These are phyloP conservation scores for Deladenus siricidicola DNA, from an alignment of 2,888 invertebrate species.

Conservation along the genomic window DNA sequence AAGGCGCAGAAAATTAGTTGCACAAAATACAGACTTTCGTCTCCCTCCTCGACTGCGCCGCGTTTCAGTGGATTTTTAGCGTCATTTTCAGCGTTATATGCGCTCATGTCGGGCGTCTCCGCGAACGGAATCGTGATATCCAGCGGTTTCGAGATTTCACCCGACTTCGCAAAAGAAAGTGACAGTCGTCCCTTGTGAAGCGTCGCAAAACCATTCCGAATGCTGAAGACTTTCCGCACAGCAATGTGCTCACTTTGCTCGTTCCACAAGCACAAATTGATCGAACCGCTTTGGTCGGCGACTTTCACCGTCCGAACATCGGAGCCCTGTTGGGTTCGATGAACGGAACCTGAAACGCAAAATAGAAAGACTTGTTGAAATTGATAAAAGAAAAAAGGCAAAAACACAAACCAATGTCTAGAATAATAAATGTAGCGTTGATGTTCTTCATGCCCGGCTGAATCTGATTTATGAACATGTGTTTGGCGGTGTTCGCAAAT, in stretches of 20 bases:
- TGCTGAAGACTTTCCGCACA: conserved; percentile 56
- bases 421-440: conserved; percentile 80
- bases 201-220: conserved; percentile 60
- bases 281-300: conserved; percentile 78
- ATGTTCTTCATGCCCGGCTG: conserved; percentile 84
- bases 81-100: conserved; percentile 65
- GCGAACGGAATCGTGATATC: conserved; percentile 82
- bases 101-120: conserved; percentile 90
- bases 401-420: conserved; percentile 72
- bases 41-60: neutral
- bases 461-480: conserved; percentile 70
- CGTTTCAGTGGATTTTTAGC: neutral
- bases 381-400: neutral
- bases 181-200: conserved; percentile 67
- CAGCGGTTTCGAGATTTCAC: neutral
- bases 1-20: too few species aligned
- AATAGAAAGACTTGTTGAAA: neutral
- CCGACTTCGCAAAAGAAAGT: conserved; percentile 1
- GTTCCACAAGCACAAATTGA: conserved; percentile 92
- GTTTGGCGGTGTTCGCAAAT: neutral
- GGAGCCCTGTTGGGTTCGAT: conserved; percentile 82
- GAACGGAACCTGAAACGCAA: conserved; percentile 57
- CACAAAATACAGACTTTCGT: too few species aligned
- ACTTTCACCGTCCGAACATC: conserved; percentile 89
- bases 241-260: conserved; percentile 81